Evolutionary conservation across 2,113 vertebrate species (phyloP).

Genomic region (Nothoprocta perdicaria): DNA sequence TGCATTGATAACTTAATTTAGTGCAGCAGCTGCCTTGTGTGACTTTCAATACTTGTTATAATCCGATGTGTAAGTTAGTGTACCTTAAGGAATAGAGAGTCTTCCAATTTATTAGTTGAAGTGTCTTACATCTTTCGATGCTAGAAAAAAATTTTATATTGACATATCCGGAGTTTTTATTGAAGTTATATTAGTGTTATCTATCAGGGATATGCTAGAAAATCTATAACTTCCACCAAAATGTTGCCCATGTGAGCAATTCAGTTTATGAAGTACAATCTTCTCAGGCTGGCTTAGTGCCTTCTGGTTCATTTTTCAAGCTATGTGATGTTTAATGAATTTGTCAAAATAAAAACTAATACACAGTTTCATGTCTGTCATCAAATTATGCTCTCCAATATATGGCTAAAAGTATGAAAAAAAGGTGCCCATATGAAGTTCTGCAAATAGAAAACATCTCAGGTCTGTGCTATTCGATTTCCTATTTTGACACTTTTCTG

Average conservation of each 20-base stretch:
- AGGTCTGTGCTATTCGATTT: conserved; percentile 54
- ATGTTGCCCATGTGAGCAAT: conserved; percentile 91
- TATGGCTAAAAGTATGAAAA: conserved; percentile 77
- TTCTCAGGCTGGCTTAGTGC: conserved; percentile 83
- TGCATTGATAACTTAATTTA: conserved; percentile 33
- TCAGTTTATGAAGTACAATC: conserved; percentile 95
- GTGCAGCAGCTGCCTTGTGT: conserved; percentile 53
- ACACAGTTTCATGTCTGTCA: conserved; percentile 85
- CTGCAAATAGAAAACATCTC: conserved; percentile 72
- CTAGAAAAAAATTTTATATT: conserved; percentile 86
- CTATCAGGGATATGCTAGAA: conserved; percentile 95
- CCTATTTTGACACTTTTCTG: conserved; percentile 56
- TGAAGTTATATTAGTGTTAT: conserved; percentile 98
- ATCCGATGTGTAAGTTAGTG: conserved; percentile 77
- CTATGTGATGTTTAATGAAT: conserved; percentile 91
- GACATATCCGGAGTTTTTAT: conserved; percentile 93
- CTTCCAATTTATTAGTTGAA: conserved; percentile 84
- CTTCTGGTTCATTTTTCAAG: conserved; percentile 91
- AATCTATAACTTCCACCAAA: conserved; percentile 96
- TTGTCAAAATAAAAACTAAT: conserved; percentile 92
- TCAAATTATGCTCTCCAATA: conserved; percentile 83
- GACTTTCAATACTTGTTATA: conserved; percentile 76
- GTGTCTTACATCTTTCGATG: conserved; percentile 78
- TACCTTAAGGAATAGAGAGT: conserved; percentile 76
- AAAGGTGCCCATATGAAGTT: conserved; percentile 74